A percentile compares a stretch with the other conserved stretches of the same genome.
These are phyloP conservation scores for Invenusta paracnida DNA, from an alignment of 2,888 invertebrate genomes.

Conservation along the genomic window DNA sequence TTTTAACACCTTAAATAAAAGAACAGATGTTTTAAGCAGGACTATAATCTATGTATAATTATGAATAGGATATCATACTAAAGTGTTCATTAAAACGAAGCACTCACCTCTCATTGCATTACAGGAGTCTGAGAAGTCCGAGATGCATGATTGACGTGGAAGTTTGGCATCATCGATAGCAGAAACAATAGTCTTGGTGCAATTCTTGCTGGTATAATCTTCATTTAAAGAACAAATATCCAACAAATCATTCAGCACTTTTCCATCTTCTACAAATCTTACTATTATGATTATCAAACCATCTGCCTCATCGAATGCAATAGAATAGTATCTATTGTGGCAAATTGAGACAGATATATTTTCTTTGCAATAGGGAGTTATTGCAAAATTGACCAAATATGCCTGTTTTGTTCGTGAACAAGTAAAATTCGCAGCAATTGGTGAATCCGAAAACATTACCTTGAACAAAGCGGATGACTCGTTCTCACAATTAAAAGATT, in stretches of 20 bases:
- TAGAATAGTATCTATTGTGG: not conserved
- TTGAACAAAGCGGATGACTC: not conserved
- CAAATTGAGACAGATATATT: not conserved
- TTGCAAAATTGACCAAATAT: not conserved
- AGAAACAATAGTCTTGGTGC: not conserved
- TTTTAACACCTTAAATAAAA: not conserved
- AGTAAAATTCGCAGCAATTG: not conserved
- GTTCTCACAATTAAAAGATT: not conserved
- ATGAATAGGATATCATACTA: too few relatives aligned
- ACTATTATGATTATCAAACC: too few relatives aligned
- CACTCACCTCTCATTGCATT: too few relatives aligned
- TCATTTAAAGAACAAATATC: not conserved
- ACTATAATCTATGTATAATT: not conserved
- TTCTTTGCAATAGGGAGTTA: not conserved
- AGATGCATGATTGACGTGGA: too few relatives aligned
- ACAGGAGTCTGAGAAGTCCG: too few relatives aligned
- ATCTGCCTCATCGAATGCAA: not conserved
- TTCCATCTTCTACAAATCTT: too few relatives aligned
- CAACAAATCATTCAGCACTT: not conserved
- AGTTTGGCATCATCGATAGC: too few relatives aligned
- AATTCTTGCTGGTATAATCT: not conserved
- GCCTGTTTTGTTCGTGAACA: not conserved
- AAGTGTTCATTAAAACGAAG: too few relatives aligned
- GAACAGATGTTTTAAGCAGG: not conserved
- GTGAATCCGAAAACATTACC: not conserved